Evolutionary conservation across 2,797 vertebrate genomes (phyloP), one percentile per base, ranked within the genome.

Genomic region (Chaenodraco wilsoni): DNA sequence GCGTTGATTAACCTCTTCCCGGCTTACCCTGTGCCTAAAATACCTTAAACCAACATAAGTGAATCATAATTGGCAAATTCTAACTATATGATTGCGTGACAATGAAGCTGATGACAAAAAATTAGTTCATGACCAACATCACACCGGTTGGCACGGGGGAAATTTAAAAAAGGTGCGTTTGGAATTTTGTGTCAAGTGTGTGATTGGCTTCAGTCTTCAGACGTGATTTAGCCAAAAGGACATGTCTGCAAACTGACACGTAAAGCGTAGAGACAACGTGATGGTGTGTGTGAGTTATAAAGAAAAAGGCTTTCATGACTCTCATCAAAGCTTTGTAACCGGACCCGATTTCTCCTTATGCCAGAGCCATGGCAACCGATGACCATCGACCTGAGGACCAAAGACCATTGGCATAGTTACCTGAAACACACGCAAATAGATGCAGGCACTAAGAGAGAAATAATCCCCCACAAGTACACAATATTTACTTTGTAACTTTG

Each of bases 11-110:
- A 92, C 89, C 90, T 91, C 87, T 84, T 87, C 69, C 50, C 64
- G 72, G 63, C 77, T 86, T 52, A 70, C 79, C 78, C 69, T 81
- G 82, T 46, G 73, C 75, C 79, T 81, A 82, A 87, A 88, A 90
- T 82, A 86, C 81, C 83, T 76, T 81, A 87, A 90, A 84, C 86
- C 83, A 84, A 85, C 86, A 89, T 64, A 79, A 88, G 83, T 79
- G 69, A 88, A 81, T 63, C 62, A 70, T 90, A 91, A 91, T 87
- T 90, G 87, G 85, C 74, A 89, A 87, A 86, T 87, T 84, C 85
- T 72, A 81, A 87, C 81, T 80, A 80, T 88, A 86, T 89, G 91
- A 91, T 92, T 93, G 83, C 80, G 65, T 81, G 85, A 93, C 90
- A 93, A 92, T 91, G 83, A 86, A 64, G 62, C 76, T 93, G 89